Conservation (phyloP, 2,888 invertebrate genomes). For the Teinopalpus imperialis region DNA sequence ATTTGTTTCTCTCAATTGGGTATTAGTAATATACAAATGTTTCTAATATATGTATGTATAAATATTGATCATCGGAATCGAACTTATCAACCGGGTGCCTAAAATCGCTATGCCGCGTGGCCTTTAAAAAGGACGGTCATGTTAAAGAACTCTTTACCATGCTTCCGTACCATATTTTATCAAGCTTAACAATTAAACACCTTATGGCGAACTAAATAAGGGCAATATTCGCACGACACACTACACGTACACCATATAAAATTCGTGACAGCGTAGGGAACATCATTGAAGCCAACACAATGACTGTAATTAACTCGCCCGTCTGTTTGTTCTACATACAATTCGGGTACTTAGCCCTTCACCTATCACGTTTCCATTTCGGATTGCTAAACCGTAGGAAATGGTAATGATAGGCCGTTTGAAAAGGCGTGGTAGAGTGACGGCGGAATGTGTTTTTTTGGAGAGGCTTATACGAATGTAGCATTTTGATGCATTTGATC, state of each 20-base stretch:
- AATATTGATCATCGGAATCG: too few species aligned
- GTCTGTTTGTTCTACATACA: slow-evolving; percentile 70
- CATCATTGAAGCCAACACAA: slow-evolving; percentile 41
- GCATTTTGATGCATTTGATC: too few species aligned
- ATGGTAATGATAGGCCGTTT: slow-evolving; percentile 55
- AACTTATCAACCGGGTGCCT: too few species aligned
- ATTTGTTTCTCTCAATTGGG: too few species aligned
- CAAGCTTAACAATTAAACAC: background rate
- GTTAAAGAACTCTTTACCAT: slow-evolving; percentile 14
- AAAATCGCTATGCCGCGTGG: too few species aligned
- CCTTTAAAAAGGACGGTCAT: too few species aligned
- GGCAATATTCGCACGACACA: background rate
- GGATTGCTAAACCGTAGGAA: slow-evolving; percentile 70
- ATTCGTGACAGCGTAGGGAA: slow-evolving; percentile 30
- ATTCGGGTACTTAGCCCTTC: slow-evolving; percentile 70
- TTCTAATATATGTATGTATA: too few species aligned
- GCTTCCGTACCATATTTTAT: background rate
- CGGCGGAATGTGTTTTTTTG: slow-evolving; percentile 31
- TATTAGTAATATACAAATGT: too few species aligned
- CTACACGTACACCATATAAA: background rate
- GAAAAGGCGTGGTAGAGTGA: slow-evolving; percentile 33
- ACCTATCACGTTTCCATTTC: slow-evolving; percentile 73
- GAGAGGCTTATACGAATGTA: too few species aligned
- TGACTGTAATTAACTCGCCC: slow-evolving; percentile 64
- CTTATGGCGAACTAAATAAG: background rate